Base-by-base conservation (phyloP, 2,888 invertebrate genomes). In the Ametastegia equiseti region DNA sequence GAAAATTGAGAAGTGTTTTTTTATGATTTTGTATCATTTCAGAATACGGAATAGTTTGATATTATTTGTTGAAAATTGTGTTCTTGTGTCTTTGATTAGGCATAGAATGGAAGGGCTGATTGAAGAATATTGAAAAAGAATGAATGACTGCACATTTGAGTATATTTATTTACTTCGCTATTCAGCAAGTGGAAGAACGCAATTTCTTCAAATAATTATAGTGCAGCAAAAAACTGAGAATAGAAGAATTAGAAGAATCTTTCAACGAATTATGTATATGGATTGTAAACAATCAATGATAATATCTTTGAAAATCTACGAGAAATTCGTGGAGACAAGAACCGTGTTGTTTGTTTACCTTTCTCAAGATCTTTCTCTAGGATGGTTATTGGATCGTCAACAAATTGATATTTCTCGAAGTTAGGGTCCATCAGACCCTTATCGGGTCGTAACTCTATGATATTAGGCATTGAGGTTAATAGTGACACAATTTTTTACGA, bases 351-450 rank as follows among this genome's bases (percentile, higher is more conserved):
- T 30, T 42, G 75, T 50, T 82, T 87, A 90, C 90, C 86, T 78
- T 85, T 85, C 39, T 84, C 75, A 13, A 91, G 82, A 45, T 80
- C 81, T 60, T 86, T 86, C 81, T 90, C 87, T 7, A 84, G 86
- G 63, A 88, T 82, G 13, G 84, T 80, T 67, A 88, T 78, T n/a
- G 79, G 69, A 15, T 90, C 88, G 2, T 87, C 83, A 13, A 86
- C 88, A 85, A 89, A 90, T 83, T 90, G 90, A 86, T 91, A 91
- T 63, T 90, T 91, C 81, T 91, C 90, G 80, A 91, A 91, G 54
- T 87, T 85, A 5, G 84, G 45, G 82, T 91, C 89, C 23, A 86
- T 81, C 23, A 90, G 84, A 67, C 69, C 42, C 83, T 83, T 88
- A 57, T 89, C 83, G 9, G 91, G 90, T 23, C 89, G 85, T 42